Conservation (phyloP, 2,888 invertebrate genomes). For the Podotricha telesiphe region DNA sequence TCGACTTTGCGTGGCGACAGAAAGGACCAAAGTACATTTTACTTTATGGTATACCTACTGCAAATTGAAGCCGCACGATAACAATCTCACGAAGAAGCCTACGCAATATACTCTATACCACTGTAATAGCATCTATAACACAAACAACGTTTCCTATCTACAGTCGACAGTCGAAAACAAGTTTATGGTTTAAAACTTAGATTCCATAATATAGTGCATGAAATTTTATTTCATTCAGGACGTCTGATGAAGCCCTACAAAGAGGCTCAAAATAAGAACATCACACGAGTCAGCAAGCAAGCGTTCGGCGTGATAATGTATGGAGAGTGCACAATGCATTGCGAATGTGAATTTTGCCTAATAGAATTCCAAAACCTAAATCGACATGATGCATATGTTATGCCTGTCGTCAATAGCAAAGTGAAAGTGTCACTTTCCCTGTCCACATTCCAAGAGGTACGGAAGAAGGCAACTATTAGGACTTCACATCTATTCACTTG, state of each 20-base stretch:
- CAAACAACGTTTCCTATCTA: conserved; percentile 31
- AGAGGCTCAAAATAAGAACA: conserved; percentile 67
- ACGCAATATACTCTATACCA: conserved; percentile 26
- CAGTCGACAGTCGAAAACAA: conserved; percentile 27
- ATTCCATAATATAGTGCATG: conserved; percentile 38
- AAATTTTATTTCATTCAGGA: conserved; percentile 47
- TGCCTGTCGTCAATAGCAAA: conserved; percentile 49
- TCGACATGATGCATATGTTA: conserved; percentile 44
- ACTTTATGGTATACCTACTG: conserved; percentile 11
- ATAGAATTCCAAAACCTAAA: conserved; percentile 44
- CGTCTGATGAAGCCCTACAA: conserved; percentile 50
- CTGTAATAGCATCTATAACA: conserved; percentile 33
- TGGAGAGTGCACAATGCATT: conserved; percentile 65
- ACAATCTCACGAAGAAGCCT: conserved; percentile 27
- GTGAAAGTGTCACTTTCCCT: conserved; percentile 73
- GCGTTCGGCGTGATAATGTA: conserved; percentile 68
- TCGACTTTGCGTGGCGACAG: background rate
- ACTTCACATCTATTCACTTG: conserved; percentile 55
- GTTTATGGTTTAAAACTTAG: conserved; percentile 19
- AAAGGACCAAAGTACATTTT: conserved; percentile 1
- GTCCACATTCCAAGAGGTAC: conserved; percentile 55
- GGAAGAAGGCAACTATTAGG: conserved; percentile 58
- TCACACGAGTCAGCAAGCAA: conserved; percentile 73
- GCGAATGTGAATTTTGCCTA: conserved; percentile 62
- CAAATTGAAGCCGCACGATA: conserved; percentile 17